A percentile compares a stretch with the other conserved stretches of the same genome.
These are phyloP conservation scores for Hirudinaria manillensis DNA, from an alignment of 2,888 invertebrate genomes.

Conservation along the genomic window DNA sequence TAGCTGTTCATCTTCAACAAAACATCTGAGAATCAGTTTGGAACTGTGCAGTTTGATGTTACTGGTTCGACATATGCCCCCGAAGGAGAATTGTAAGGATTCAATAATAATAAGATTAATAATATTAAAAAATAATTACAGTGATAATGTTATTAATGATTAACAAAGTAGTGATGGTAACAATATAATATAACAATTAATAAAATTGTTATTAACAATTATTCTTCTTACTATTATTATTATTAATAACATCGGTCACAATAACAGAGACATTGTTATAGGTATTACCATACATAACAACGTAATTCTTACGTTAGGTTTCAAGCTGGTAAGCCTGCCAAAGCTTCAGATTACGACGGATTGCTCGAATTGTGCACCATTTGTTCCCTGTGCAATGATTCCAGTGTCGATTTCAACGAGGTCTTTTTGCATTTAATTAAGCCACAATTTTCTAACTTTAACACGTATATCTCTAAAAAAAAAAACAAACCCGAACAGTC, in stretches of 20 bases:
- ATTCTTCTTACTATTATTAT: no score
- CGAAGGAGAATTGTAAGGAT: constrained; percentile 74
- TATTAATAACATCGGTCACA: no score
- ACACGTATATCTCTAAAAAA: no score
- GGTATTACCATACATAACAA: neutral
- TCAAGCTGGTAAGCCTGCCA: constrained; percentile 78
- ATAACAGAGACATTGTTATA: neutral
- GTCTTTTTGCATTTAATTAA: constrained; percentile 38
- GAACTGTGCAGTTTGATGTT: constrained; percentile 91
- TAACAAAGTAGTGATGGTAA: no score
- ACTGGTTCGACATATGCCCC: constrained; percentile 99
- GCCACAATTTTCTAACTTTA: neutral
- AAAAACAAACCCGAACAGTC: no score
- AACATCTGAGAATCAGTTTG: constrained; percentile 80
- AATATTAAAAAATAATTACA: no score
- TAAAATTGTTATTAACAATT: no score
- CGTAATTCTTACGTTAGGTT: constrained; percentile 55
- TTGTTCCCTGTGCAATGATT: constrained; percentile 99
- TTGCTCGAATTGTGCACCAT: constrained; percentile 91
- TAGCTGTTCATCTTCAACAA: constrained; percentile 91
- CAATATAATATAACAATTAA: no score
- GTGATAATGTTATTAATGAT: no score
- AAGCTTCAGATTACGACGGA: constrained; percentile 77
- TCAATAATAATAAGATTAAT: neutral
- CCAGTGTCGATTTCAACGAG: constrained; percentile 98